Base-by-base conservation (phyloP, 2,113 vertebrate species). In the Otocyon megalotis region DNA sequence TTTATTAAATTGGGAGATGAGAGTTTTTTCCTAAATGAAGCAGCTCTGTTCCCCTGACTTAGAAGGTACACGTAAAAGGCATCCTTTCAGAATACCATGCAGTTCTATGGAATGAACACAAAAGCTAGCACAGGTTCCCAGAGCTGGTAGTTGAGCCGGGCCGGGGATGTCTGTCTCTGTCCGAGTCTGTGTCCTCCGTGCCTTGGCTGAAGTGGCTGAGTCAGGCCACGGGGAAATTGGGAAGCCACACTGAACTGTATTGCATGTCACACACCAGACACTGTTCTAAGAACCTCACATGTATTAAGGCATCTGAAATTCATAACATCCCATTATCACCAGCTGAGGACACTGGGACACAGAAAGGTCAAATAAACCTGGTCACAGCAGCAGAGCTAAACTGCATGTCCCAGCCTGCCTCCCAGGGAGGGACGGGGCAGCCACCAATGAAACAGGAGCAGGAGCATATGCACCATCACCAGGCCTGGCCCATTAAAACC, bases 351-450 rank as follows among this genome's bases (percentile, higher is more conserved):
- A 50, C 71, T 26, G 56, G 53, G 58, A 32, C 19, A 60, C 35
- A 77, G 30, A 54, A 22, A 63, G 30, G 50, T 81, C 76, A 69
- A 30, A 67, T 43, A 54, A 28, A 67, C 30, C 30, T 6, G 12
- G 37, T 20, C 53, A 58, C 10, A 15, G 22, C 50, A 69, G 65
- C 5, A 11, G 12, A 88, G 54, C 12, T 30, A 24, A 35, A 11
- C 35, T 88, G 10, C 19, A 22, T 15, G 28, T 28, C 35, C 11
- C 35, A 48, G 71, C n/a, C 60, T 32, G 35, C 22, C 54, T 28
- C 19, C 22, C 7, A 0, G 11, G 28, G 20, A 56, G 4, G 11
- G 0, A 11, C 12, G 1, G 1, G 11, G 56, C 16, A 6, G 30
- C 24, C 24, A 28, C 30, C 63, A n/a, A 16, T 28, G 53, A 60